phyloP scores from a whole-genome alignment of 2,113 vertebrate genomes.

The Dinomys branickii region DNA sequence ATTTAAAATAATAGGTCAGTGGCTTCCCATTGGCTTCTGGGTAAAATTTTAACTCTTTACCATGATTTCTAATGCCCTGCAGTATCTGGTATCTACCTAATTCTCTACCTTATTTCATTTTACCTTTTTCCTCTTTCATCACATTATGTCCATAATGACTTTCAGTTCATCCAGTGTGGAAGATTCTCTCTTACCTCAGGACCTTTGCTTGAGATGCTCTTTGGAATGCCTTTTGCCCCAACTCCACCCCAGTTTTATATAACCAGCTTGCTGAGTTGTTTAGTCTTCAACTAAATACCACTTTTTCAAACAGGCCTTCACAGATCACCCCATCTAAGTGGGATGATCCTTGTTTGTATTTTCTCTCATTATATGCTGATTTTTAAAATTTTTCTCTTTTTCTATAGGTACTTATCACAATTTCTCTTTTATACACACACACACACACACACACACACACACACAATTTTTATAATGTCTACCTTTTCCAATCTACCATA shows the following conservation, averaged over 20 bases:
- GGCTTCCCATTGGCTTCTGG: neutral
- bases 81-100: neutral
- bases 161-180: neutral
- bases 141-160: neutral
- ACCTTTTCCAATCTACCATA: neutral
- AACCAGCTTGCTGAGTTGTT: neutral
- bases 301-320: neutral
- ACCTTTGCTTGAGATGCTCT: neutral
- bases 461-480: neutral
- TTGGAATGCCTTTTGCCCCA: neutral
- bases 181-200: neutral
- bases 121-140: neutral
- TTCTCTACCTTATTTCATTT: neutral
- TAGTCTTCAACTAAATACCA: neutral
- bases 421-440: neutral
- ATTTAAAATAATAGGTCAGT: neutral
- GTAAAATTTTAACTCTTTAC: neutral
- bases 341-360: neutral
- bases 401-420: neutral
- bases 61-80: neutral
- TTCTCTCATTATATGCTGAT: neutral
- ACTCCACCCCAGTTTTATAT: neutral
- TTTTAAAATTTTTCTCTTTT: neutral
- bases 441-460: neutral
- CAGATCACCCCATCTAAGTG: neutral